A percentile compares a stretch with the other conserved stretches of the same genome.
phyloP scores from a whole-genome alignment of 2,888 invertebrate genomes.

The Trissonchulus latispiculum region DNA sequence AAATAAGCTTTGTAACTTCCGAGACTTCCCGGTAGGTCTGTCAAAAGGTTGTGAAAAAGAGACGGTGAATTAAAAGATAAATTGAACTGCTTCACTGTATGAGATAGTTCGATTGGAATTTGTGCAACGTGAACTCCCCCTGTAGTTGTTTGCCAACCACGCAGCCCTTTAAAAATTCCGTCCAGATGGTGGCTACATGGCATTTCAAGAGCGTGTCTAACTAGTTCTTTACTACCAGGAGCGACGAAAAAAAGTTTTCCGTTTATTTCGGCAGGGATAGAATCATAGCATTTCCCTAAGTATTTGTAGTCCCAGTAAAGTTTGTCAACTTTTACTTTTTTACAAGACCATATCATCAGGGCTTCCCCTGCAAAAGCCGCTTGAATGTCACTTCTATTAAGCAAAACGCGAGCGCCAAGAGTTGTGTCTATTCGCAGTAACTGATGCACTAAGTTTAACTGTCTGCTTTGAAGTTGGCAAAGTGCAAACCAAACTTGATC shows the following conservation, averaged over 20 bases:
- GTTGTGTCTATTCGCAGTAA: background rate
- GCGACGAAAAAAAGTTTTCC: background rate
- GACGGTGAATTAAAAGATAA: background rate
- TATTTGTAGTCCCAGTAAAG: slow-evolving; percentile 13
- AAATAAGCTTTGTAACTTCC: background rate
- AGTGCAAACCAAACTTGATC: background rate
- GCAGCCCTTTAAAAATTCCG: slow-evolving; percentile 1
- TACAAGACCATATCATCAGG: slow-evolving; percentile 12
- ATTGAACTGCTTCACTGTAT: background rate
- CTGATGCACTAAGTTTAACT: background rate
- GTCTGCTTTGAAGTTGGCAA: background rate
- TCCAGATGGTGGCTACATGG: slow-evolving; percentile 9
- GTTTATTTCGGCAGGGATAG: background rate
- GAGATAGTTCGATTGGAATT: background rate
- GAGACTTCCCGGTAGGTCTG: background rate
- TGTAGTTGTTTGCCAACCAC: background rate
- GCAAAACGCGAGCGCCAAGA: background rate
- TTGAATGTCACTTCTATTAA: background rate
- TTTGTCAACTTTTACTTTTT: background rate
- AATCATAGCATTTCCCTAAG: slow-evolving; percentile 12
- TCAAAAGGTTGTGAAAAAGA: background rate
- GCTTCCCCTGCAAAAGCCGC: slow-evolving; percentile 16
- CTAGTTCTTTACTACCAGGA: slow-evolving; percentile 4
- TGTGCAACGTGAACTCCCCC: background rate
- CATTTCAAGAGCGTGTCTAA: background rate